phyloP scores from a whole-genome alignment of 2,113 vertebrate genomes.

The Oncorhynchus nerka region DNA sequence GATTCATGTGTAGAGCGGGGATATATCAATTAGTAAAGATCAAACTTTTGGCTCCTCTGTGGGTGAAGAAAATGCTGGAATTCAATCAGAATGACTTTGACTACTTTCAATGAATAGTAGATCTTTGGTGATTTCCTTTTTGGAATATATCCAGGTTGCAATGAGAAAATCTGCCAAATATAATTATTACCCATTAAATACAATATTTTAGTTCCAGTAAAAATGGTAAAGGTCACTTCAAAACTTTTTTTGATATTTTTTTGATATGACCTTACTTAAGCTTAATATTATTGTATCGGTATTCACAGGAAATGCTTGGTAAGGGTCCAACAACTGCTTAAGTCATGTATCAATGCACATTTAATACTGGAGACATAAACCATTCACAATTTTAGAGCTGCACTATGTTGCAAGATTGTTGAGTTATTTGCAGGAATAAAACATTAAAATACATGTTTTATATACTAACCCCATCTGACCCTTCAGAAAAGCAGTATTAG shows the following conservation, averaged over 20 bases:
- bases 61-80: constrained; percentile 56
- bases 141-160: constrained; percentile 49
- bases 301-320: background rate
- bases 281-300: background rate
- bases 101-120: constrained; percentile 39
- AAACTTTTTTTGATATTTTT: constrained; percentile 18
- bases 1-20: constrained; percentile 59
- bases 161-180: constrained; percentile 56
- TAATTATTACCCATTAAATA: constrained; percentile 62
- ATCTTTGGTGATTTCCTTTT: constrained; percentile 26
- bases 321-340: background rate
- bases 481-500: background rate
- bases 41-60: constrained; percentile 62
- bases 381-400: background rate
- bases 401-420: background rate
- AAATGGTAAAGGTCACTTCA: constrained; percentile 36
- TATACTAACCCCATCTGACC: background rate
- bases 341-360: background rate
- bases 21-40: constrained; percentile 77
- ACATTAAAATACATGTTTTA: background rate
- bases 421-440: constrained; percentile 17
- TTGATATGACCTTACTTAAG: background rate
- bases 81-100: constrained; percentile 55
- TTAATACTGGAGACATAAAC: background rate
- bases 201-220: constrained; percentile 2